Percentiles rank a stretch among this genome's conserved stretches.
phyloP scores from a whole-genome alignment of 2,888 invertebrate species.

The Melieria picta region DNA sequence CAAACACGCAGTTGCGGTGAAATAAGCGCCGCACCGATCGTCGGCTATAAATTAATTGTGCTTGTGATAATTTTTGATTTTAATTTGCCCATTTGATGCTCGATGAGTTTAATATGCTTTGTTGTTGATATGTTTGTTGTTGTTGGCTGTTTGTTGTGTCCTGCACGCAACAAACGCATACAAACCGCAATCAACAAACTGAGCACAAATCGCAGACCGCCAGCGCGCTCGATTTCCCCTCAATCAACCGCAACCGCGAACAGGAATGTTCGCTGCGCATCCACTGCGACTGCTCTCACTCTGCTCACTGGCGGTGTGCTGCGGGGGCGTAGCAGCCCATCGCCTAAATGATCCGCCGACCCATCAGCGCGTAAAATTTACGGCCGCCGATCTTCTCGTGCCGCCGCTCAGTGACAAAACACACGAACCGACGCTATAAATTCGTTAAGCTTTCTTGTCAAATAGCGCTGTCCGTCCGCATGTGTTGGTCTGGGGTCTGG shows the following conservation, averaged over 20 bases:
- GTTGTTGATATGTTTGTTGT: neutral
- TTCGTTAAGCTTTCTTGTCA: constrained; percentile 28
- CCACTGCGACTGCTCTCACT: neutral
- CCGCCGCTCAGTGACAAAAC: constrained; percentile 9
- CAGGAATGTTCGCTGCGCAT: neutral
- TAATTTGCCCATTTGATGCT: constrained; percentile 26
- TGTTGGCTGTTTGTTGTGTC: neutral
- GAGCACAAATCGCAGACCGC: neutral
- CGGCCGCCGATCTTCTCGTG: constrained; percentile 12
- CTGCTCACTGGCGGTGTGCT: neutral
- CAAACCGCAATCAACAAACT: neutral
- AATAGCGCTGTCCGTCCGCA: constrained; percentile 7
- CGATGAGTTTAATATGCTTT: constrained; percentile 17
- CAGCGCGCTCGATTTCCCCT: neutral
- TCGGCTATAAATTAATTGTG: constrained; percentile 28
- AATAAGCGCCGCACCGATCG: neutral
- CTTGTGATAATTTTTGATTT: constrained; percentile 29
- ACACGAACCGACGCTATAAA: constrained; percentile 22
- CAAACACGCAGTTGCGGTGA: neutral
- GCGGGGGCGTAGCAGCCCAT: constrained; percentile 3
- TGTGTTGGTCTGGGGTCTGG: neutral
- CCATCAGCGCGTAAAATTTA: constrained; percentile 32
- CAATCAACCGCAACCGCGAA: neutral
- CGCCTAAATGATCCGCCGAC: constrained; percentile 22
- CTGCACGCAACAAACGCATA: constrained; percentile 6